Base-by-base conservation (phyloP, 2,888 invertebrate genomes). In the Aphodius granarius region DNA sequence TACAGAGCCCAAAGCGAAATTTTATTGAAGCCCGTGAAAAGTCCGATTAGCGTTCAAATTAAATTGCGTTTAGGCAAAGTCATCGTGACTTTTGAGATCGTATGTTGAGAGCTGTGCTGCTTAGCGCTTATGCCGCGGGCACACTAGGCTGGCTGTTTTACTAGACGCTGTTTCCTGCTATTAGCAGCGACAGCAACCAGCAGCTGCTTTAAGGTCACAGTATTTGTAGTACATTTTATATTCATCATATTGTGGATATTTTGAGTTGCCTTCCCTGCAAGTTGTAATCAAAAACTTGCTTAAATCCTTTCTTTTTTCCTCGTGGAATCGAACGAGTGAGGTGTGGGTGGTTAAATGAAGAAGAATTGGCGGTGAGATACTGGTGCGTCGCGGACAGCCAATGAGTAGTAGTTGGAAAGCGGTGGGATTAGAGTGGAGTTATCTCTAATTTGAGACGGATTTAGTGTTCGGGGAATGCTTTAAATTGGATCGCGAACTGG, bases 401-500 rank as follows among this genome's bases (percentile, higher is more conserved):
- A 85, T 85, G 86, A 86, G 84, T 84, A 86, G 84, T 84, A 79
- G 83, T 82, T 82, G 81, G 83, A 83, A 83, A 81, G 68, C 68
- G 20, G 68, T 84, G 84, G 86, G 86, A 86, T 86, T 88, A 85
- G 86, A 81, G 83, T 75, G 87, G 87, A 88, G 88, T 88, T 89
- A 89, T 89, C 89, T 89, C 88, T 88, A 89, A 89, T 89, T 89
- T 88, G 87, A 86, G 85, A 85, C 84, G 89, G 89, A 88, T 89
- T 89, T 89, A 88, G 87, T 88, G 86, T 86, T 86, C 88, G 85
- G 87, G 87, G 88, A 88, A 88, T 89, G 88, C 85, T 87, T 87
- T 88, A 89, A 89, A 89, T 89, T 89, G 89, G 88, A 88, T 88
- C 85, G 86, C 43, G 43, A 43, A 43, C 43, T 43, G 43, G 43